Conservation (phyloP, 2,113 vertebrate genomes). For the Lampris megalopsis region DNA sequence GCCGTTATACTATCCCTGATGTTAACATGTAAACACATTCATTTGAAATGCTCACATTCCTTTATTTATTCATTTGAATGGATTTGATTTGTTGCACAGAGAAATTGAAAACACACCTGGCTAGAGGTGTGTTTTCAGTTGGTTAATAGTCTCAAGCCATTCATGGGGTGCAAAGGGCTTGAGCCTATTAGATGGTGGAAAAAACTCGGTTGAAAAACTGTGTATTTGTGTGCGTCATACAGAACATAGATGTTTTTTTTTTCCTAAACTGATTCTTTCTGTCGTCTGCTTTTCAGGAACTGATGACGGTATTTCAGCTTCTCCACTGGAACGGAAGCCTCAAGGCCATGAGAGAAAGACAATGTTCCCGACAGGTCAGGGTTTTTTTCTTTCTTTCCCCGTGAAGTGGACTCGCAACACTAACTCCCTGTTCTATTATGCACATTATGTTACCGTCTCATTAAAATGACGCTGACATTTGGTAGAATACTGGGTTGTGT, state of each 20-base stretch:
- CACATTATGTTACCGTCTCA: background rate
- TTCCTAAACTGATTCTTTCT: background rate
- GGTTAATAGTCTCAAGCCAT: too few relatives aligned
- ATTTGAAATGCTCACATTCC: too few relatives aligned
- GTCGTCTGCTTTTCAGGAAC: constrained; percentile 83
- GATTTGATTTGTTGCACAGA: too few relatives aligned
- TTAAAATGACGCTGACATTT: too few relatives aligned
- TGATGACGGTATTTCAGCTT: constrained; percentile 98
- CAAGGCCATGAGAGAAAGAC: constrained; percentile 96
- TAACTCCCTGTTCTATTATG: background rate
- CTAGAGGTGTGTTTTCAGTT: too few relatives aligned
- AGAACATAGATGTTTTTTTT: background rate
- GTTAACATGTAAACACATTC: too few relatives aligned
- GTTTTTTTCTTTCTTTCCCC: background rate
- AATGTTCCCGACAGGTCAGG: constrained; percentile 95
- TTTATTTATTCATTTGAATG: too few relatives aligned
- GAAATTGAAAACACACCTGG: too few relatives aligned
- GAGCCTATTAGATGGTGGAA: background rate
- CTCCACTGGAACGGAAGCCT: constrained; percentile 98
- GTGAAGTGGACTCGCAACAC: background rate
- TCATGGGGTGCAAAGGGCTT: too few relatives aligned
- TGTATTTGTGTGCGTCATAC: background rate
- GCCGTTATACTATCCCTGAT: too few relatives aligned
- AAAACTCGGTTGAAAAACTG: background rate
- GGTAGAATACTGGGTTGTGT: too few relatives aligned